These are phyloP conservation scores for Rhincodon typus DNA, from an alignment of 2,797 vertebrate genomes.

Conservation along the genomic window DNA sequence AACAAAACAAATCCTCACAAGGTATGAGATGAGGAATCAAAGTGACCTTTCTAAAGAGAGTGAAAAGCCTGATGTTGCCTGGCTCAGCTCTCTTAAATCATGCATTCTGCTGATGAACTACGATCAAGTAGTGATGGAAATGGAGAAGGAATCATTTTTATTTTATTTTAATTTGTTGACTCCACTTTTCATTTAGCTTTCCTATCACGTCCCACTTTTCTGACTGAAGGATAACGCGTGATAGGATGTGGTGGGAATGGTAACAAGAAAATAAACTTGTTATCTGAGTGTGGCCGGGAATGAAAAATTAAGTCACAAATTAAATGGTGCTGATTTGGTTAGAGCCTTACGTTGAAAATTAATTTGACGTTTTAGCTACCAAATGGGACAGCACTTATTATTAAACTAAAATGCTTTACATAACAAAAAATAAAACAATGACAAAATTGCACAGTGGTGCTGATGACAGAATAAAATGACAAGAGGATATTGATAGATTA, in stretches of 20 bases:
- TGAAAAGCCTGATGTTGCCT: not conserved
- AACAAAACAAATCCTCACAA: not conserved
- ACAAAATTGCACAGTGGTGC: no score
- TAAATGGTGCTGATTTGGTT: not conserved
- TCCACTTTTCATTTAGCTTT: not conserved
- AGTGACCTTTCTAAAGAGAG: not conserved
- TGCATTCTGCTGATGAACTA: not conserved
- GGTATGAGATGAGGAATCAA: not conserved
- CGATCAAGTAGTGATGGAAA: not conserved
- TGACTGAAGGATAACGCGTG: not conserved
- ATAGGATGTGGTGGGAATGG: not conserved
- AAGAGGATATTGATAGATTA: no score
- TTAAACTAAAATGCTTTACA: not conserved
- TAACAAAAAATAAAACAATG: not conserved
- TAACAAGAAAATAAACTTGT: not conserved
- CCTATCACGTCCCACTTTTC: not conserved
- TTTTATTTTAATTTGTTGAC: slow-evolving; percentile 17
- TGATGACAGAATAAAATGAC: no score
- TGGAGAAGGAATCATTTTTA: not conserved
- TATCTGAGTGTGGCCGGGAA: not conserved
- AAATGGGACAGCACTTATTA: not conserved
- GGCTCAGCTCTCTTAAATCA: not conserved
- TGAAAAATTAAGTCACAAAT: not conserved
- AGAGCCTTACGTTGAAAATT: not conserved
- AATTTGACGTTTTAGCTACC: not conserved